Evolutionary conservation across 2,113 vertebrate species (phyloP).

Genomic region (Proterorhinus semilunaris): DNA sequence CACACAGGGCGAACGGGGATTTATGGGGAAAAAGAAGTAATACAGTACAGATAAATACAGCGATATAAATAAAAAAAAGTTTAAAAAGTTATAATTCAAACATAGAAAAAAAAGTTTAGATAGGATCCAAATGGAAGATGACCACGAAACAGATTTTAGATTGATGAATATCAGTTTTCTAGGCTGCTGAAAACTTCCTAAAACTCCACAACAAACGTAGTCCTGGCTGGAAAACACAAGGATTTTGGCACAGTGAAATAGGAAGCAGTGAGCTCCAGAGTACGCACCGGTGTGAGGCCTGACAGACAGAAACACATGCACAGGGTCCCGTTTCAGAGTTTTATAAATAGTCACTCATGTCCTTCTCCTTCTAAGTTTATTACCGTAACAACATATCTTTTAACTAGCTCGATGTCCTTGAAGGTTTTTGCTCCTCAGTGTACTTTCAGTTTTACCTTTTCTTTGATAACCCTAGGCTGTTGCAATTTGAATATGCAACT

Average conservation of each 20-base stretch:
- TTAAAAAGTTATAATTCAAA: constrained; percentile 32
- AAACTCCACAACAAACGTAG: constrained; percentile 35
- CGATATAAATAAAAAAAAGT: no score
- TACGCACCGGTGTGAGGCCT: constrained; percentile 66
- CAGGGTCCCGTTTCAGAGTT: constrained; percentile 76
- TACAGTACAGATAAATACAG: no score
- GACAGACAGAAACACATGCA: constrained; percentile 82
- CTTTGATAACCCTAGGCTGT: no score
- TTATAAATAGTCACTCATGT: constrained; percentile 77
- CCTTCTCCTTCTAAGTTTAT: constrained; percentile 61
- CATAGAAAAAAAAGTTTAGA: constrained; percentile 15
- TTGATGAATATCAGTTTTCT: constrained; percentile 4
- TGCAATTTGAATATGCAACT: no score
- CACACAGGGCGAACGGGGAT: constrained; percentile 43
- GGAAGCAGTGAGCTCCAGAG: constrained; percentile 64
- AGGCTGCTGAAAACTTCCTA: constrained; percentile 26
- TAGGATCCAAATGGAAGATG: not conserved
- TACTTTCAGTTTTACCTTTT: not conserved
- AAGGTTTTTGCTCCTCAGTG: constrained; percentile 4
- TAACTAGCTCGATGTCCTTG: constrained; percentile 23
- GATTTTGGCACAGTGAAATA: constrained; percentile 55
- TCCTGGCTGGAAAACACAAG: constrained; percentile 51
- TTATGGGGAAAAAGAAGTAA: constrained; percentile 41
- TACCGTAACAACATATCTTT: constrained; percentile 49
- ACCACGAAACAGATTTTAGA: constrained; percentile 4